Evolutionary conservation across 2,113 vertebrate species (phyloP).

Genomic region (Triplophysa rosa): DNA sequence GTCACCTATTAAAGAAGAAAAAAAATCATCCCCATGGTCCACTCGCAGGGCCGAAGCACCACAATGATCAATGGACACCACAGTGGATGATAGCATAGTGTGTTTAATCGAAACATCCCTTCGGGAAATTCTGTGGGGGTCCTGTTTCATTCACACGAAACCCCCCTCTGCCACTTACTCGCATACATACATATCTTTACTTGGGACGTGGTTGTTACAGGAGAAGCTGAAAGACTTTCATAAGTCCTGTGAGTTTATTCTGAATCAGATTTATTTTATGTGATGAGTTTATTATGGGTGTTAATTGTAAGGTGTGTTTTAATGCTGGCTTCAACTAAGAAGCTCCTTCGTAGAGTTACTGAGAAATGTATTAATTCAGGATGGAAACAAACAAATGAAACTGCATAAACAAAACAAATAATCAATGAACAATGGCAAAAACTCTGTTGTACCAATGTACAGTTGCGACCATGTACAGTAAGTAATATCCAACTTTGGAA

Average conservation of each 20-base stretch:
- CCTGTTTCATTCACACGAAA: slow-evolving; percentile 14
- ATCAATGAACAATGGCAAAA: too few relatives aligned
- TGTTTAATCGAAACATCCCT: slow-evolving; percentile 50
- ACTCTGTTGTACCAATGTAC: too few relatives aligned
- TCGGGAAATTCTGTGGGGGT: slow-evolving; percentile 19
- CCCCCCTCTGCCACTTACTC: not conserved
- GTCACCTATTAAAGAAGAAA: slow-evolving; percentile 44
- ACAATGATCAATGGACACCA: slow-evolving; percentile 44
- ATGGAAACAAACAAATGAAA: too few relatives aligned
- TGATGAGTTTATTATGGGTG: not conserved
- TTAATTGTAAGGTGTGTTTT: not conserved
- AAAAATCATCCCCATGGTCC: slow-evolving; percentile 21
- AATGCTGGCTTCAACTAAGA: not conserved
- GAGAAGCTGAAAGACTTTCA: not conserved
- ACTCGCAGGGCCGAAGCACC: not conserved
- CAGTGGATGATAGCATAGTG: slow-evolving; percentile 29
- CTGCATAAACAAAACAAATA: too few relatives aligned
- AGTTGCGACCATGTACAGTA: too few relatives aligned
- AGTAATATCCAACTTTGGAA: too few relatives aligned
- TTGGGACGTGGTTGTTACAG: not conserved
- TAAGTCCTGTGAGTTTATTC: not conserved
- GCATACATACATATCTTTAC: not conserved
- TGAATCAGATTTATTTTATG: not conserved
- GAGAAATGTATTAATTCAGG: too few relatives aligned
- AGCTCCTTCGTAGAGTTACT: too few relatives aligned